phyloP scores from a whole-genome alignment of 92 coral and sea anemone species.

The Epizoanthus illoricatus region DNA sequence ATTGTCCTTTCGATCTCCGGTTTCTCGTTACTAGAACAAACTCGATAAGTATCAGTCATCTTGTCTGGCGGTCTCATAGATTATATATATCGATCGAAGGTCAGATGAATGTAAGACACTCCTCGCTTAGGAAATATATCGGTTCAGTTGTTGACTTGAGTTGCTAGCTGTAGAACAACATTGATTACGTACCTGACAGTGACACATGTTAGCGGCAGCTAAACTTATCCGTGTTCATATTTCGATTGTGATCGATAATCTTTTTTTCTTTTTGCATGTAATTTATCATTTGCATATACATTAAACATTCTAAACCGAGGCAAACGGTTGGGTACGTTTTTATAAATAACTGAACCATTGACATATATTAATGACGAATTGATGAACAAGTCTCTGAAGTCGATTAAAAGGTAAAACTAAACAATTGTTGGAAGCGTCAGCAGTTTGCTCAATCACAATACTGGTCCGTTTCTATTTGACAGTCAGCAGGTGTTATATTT shows the following conservation, averaged over 20 bases:
- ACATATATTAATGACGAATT: slow-evolving; percentile 8
- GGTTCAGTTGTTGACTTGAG: neutral
- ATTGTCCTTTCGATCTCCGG: slow-evolving; percentile 66
- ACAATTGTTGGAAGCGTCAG: neutral
- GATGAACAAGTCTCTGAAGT: slow-evolving; percentile 28
- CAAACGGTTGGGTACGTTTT: slow-evolving; percentile 25
- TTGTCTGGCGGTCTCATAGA: slow-evolving; percentile 4
- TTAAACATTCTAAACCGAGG: neutral
- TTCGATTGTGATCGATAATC: neutral
- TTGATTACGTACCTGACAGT: neutral
- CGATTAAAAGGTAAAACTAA: neutral
- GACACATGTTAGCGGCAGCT: neutral
- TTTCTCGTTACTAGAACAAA: slow-evolving; percentile 70
- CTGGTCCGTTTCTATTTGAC: neutral
- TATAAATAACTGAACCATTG: slow-evolving; percentile 16
- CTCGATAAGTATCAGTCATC: slow-evolving; percentile 76
- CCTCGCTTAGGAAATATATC: neutral
- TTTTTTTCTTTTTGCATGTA: neutral
- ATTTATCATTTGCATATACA: slow-evolving; percentile 24
- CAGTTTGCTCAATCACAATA: neutral
- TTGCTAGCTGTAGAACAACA: too few species aligned
- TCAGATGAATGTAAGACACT: neutral
- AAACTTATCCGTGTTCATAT: neutral
- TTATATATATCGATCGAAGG: neutral
- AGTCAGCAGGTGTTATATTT: neutral